Base-by-base conservation (phyloP, 2,888 invertebrate species). In the Chymomyza amoena region DNA sequence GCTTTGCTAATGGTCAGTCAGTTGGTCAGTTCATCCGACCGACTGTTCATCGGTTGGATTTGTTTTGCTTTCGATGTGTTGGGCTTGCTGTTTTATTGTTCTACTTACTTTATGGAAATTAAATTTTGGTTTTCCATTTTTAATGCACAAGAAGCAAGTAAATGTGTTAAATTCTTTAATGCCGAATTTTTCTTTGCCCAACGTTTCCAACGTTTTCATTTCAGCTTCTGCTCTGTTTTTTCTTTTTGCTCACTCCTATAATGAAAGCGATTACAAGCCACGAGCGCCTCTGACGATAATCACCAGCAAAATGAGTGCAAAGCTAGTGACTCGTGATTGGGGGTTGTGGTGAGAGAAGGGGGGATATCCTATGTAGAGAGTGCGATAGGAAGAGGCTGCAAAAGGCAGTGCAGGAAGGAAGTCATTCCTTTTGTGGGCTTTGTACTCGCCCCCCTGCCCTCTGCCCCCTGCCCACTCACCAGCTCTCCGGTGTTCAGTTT, bases 181-280 rank as follows among this genome's bases (percentile, higher is more conserved):
- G 72, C 60, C 66, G 56, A 64, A 68, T 50, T 65, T 64, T 28
- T 50, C 61, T 51, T 68, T 45, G 39, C 39, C 10, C 39, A 45
- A 45, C 39, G 13, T 2, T 45, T 45, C 39, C 39, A 13, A 45
- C 39, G 39, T 45, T 15, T 51, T 57, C 25, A 28, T 18, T 63
- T 20, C 54, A n/a, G 39, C 60, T 57, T 45, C 28, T 61, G 45
- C 39, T 61, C 36, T 60, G 20, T 45, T 32, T 59, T 18, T 60
- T 54, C 28, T 36, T 10, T 16, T 2, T 4, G 62, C 18, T 70
- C 64, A 64, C 9, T 62, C 54, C 54, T 69, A 64, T 74, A 79
- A 84, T 78, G 75, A 72, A 77, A 77, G 74, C 80, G 70, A 76
- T 74, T 78, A 74, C 73, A 76, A 70, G 77, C 73, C 75, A 69